Evolutionary conservation across 1,140 invertebrate genomes (phyloP).

Genomic region (Trichonephila inaurata): DNA sequence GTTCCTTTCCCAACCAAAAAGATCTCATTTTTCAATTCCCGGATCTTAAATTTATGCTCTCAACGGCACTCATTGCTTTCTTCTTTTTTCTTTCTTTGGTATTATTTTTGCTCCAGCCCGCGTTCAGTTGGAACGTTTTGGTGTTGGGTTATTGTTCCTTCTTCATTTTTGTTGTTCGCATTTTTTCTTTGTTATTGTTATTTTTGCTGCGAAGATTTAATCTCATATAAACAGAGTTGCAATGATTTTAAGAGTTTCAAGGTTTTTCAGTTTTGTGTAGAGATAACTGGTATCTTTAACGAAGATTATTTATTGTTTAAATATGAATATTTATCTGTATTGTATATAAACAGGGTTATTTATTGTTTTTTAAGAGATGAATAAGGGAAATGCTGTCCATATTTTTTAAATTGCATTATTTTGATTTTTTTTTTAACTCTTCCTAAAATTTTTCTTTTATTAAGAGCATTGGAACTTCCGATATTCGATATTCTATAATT

Average conservation of each 20-base stretch:
- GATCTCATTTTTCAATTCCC: constrained; percentile 66
- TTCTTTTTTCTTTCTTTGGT: neutral
- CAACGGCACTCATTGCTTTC: neutral
- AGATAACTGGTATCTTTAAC: neutral
- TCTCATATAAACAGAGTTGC: neutral
- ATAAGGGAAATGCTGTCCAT: too few species aligned
- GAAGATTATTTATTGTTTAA: neutral
- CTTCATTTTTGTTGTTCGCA: neutral
- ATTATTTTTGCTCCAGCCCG: neutral
- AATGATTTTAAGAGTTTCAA: constrained; percentile 1
- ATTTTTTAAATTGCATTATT: too few species aligned
- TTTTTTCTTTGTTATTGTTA: neutral
- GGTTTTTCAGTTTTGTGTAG: neutral
- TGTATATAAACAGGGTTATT: too few species aligned
- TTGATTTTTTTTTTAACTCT: too few species aligned
- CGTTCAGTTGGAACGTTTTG: neutral
- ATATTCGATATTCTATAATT: too few species aligned
- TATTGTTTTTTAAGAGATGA: too few species aligned
- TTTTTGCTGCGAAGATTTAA: constrained; percentile 11
- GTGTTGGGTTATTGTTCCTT: constrained; percentile 25
- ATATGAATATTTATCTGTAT: too few species aligned
- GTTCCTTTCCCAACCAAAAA: neutral
- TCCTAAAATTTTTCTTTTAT: too few species aligned
- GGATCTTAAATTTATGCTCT: constrained; percentile 58
- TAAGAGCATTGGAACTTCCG: too few species aligned